phyloP scores from a whole-genome alignment of 2,797 vertebrate species.

The Cichlasoma orientale region DNA sequence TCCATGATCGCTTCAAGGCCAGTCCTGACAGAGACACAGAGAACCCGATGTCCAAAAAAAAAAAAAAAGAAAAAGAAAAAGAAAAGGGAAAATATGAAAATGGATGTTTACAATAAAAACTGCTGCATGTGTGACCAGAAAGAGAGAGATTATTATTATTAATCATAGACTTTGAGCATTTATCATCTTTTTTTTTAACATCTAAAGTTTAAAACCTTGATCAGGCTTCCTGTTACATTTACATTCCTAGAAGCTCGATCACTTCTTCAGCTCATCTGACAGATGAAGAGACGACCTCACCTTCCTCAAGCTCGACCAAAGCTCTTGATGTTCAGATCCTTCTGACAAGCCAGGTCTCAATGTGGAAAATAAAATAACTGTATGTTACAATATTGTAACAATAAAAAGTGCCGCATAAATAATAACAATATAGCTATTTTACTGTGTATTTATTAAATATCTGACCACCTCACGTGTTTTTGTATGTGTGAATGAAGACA shows the following conservation, averaged over 20 bases:
- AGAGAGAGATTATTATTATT: background rate
- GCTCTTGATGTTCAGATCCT: too few species aligned
- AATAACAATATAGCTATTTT: too few species aligned
- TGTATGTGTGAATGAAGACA: background rate
- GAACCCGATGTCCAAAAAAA: too few species aligned
- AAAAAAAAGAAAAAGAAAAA: too few species aligned
- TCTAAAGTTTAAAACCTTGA: background rate
- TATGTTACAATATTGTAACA: background rate
- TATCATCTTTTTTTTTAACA: background rate
- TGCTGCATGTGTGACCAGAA: background rate
- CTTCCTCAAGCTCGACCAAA: background rate
- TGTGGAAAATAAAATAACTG: background rate
- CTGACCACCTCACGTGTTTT: background rate
- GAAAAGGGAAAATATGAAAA: background rate
- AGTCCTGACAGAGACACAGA: constrained; percentile 79
- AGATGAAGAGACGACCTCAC: background rate
- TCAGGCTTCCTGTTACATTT: background rate
- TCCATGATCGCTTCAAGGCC: constrained; percentile 99
- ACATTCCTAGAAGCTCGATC: background rate
- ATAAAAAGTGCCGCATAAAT: background rate
- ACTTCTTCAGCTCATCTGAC: background rate
- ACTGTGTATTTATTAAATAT: background rate
- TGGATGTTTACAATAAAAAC: background rate
- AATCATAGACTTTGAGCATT: background rate
- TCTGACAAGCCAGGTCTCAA: too few species aligned